Evolutionary conservation across 2,797 vertebrate species (phyloP).

Genomic region (Mareca penelope): DNA sequence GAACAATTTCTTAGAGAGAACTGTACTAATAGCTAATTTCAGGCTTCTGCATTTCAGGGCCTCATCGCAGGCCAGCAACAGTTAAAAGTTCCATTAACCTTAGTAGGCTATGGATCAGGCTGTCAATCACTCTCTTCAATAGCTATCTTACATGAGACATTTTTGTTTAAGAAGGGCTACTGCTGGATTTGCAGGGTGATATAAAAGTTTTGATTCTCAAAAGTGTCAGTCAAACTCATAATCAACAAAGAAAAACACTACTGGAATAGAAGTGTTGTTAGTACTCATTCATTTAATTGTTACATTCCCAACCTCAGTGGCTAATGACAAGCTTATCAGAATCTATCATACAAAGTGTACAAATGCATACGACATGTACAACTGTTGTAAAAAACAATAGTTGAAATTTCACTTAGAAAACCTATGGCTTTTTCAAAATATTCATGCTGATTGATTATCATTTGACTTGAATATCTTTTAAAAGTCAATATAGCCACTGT

Average conservation of each 20-base stretch:
- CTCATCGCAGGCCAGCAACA: neutral
- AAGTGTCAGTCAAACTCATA: neutral
- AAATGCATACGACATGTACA: neutral
- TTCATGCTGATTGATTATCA: neutral
- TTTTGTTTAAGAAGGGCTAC: neutral
- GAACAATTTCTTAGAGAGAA: neutral
- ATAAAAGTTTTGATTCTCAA: neutral
- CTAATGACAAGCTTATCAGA: neutral
- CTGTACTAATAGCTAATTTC: neutral
- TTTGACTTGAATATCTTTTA: neutral
- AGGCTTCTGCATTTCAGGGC: neutral
- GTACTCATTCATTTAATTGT: neutral
- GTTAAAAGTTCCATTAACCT: neutral
- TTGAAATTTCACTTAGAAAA: neutral
- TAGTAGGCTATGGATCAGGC: neutral
- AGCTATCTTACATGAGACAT: neutral
- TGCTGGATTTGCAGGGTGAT: neutral
- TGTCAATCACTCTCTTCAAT: neutral
- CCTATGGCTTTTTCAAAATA: neutral
- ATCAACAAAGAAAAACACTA: neutral
- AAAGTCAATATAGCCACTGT: neutral
- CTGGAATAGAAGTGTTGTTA: neutral
- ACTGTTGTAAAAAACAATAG: neutral
- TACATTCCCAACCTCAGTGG: neutral
- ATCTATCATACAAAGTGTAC: neutral